Conservation (phyloP, 92 coral and sea anemone genomes). For the Parazoanthus darwini region DNA sequence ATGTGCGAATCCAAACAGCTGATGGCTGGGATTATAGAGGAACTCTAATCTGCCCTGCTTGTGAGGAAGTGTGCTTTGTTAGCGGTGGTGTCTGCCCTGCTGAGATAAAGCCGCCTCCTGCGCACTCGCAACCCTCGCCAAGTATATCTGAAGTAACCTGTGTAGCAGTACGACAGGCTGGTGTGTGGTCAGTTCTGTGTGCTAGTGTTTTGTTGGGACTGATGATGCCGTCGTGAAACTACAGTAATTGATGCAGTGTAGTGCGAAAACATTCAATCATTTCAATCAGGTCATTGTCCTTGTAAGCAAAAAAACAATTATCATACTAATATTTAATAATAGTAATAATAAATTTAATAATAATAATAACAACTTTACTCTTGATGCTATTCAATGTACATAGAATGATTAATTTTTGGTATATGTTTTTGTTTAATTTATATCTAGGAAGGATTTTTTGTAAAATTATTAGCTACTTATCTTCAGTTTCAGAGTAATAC, state of each 20-base stretch:
- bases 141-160: conserved; percentile 50
- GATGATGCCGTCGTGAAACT: neutral
- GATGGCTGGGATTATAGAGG: conserved; percentile 70
- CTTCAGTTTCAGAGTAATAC: no score
- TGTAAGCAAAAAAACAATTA: no score
- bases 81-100: conserved; percentile 65
- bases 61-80: conserved; percentile 70
- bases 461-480: no score
- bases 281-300: neutral
- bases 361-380: no score
- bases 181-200: neutral
- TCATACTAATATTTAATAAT: no score
- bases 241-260: neutral
- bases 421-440: no score
- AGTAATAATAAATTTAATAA: no score
- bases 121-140: conserved; percentile 58
- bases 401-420: no score
- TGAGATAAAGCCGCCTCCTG: conserved; percentile 52
- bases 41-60: conserved; percentile 76
- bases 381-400: no score
- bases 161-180: neutral
- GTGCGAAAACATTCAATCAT: neutral
- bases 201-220: neutral
- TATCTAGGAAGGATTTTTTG: no score
- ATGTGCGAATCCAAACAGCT: conserved; percentile 55